Conservation (phyloP, 1,140 invertebrate genomes). For the Drosophila repleta region DNA sequence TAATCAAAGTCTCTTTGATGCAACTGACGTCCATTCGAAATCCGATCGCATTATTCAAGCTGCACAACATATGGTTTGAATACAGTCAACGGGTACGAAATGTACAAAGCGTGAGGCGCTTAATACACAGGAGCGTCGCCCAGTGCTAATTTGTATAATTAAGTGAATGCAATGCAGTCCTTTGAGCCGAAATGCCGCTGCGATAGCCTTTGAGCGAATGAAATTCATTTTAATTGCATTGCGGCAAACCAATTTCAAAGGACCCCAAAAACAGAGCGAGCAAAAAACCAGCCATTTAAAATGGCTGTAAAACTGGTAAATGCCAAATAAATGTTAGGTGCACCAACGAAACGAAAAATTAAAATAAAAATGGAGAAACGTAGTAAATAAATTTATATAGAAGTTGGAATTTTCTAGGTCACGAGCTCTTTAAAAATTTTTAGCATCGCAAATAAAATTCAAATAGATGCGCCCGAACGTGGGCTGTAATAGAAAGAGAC, state of each 20-base stretch:
- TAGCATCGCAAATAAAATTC: conserved; percentile 26
- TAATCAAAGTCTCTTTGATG: too few species aligned
- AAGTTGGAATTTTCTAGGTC: conserved; percentile 33
- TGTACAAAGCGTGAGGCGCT: not conserved
- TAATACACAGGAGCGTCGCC: not conserved
- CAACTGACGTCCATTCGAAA: not conserved
- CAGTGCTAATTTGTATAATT: conserved; percentile 38
- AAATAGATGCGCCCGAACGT: conserved; percentile 19
- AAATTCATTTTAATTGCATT: conserved; percentile 73
- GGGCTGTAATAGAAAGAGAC: conserved; percentile 18
- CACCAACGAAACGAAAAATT: conserved; percentile 1
- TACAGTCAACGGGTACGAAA: not conserved
- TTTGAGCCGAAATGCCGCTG: conserved; percentile 23
- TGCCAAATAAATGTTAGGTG: conserved; percentile 28
- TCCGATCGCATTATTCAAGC: not conserved
- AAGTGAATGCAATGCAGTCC: conserved; percentile 24
- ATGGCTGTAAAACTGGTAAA: conserved; percentile 35
- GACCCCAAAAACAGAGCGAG: conserved; percentile 16
- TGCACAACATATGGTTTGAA: not conserved
- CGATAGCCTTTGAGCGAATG: conserved; percentile 49
- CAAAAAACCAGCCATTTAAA: conserved; percentile 41
- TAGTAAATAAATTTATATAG: conserved; percentile 2
- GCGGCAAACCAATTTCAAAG: conserved; percentile 43
- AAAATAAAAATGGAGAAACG: conserved; percentile 4
- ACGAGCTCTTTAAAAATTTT: conserved; percentile 47